Percentiles rank a stretch among this genome's conserved stretches.
Conservation (phyloP, 1,140 invertebrate genomes). For the Temnothorax curvispinosus region DNA sequence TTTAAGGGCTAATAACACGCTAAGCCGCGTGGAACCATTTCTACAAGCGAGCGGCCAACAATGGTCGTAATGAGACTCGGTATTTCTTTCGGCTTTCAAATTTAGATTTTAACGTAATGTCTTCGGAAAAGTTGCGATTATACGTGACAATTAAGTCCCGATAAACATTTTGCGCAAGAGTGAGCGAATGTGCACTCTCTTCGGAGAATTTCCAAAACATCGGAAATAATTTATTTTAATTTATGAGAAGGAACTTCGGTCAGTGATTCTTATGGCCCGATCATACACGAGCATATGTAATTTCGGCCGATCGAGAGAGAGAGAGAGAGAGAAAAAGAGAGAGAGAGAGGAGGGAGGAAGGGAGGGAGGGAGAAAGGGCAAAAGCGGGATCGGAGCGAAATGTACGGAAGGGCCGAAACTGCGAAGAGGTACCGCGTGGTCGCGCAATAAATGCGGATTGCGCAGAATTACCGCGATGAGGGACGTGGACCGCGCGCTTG, state of each 20-base stretch:
- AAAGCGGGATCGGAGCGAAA: neutral
- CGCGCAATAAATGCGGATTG: conserved; percentile 69
- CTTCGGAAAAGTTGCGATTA: neutral
- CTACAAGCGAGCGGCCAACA: neutral
- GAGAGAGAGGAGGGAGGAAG: neutral
- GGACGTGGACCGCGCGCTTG: conserved; percentile 5
- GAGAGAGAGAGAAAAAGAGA: too few species aligned
- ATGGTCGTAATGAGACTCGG: conserved; percentile 1
- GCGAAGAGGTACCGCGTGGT: conserved; percentile 31
- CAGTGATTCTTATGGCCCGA: conserved; percentile 42
- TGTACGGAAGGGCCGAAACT: conserved; percentile 44
- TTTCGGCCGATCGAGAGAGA: conserved; percentile 8
- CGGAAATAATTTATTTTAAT: conserved; percentile 44
- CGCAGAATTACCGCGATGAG: conserved; percentile 61
- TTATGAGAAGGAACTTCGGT: conserved; percentile 15
- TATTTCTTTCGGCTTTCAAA: neutral
- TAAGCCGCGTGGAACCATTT: conserved; percentile 33
- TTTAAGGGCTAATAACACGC: conserved; percentile 49
- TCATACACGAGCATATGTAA: conserved; percentile 37
- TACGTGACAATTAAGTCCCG: neutral
- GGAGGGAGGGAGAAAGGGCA: neutral
- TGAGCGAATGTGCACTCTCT: neutral
- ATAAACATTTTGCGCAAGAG: neutral
- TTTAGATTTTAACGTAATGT: neutral
- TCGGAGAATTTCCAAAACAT: neutral